Evolutionary conservation across 2,888 invertebrate species (phyloP).

Genomic region (Bimastos eiseni): DNA sequence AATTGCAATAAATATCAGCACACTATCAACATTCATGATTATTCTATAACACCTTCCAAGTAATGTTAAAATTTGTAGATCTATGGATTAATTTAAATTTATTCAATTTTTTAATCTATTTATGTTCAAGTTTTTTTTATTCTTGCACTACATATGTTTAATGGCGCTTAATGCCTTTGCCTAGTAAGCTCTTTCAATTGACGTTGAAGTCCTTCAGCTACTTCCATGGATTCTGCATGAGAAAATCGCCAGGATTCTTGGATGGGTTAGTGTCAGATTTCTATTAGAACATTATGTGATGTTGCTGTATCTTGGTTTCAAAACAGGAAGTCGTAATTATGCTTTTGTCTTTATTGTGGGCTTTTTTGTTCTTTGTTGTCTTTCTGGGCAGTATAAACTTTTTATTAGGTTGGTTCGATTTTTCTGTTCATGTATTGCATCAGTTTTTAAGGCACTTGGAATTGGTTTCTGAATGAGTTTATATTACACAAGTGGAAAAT

Average conservation of each 20-base stretch:
- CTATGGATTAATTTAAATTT: too few species aligned
- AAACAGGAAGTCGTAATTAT: neutral
- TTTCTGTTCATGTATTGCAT: neutral
- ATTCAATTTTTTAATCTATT: too few species aligned
- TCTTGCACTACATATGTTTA: neutral
- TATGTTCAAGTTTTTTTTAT: neutral
- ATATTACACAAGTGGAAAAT: neutral
- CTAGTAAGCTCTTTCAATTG: constrained; percentile 55
- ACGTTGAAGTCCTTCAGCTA: constrained; percentile 55
- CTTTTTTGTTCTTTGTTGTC: neutral
- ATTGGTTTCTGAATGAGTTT: neutral
- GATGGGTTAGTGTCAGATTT: constrained; percentile 14
- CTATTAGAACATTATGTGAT: neutral
- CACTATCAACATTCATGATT: neutral
- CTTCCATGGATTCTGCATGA: constrained; percentile 53
- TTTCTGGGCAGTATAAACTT: neutral
- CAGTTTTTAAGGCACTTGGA: neutral
- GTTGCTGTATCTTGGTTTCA: neutral
- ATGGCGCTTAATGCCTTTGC: constrained; percentile 22
- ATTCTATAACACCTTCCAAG: neutral
- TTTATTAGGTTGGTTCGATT: neutral
- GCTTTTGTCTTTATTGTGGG: neutral
- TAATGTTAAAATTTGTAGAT: neutral
- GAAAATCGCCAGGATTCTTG: neutral
- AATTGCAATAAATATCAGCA: too few species aligned